Conservation (phyloP, 1,140 invertebrate genomes). For the Agraylea sexmaculata region DNA sequence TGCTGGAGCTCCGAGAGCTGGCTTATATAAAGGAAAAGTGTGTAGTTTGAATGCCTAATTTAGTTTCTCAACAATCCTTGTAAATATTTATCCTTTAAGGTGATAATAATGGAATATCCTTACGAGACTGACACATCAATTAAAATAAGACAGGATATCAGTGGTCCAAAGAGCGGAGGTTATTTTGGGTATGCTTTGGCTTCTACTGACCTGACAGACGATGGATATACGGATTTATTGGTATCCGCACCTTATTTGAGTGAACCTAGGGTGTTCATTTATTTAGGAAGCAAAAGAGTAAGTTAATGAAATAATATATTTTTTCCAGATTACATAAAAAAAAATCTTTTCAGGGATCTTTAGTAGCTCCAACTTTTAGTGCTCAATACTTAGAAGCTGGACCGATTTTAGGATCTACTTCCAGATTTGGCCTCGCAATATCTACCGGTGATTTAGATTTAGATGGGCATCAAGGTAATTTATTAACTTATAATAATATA, state of each 20-base stretch:
- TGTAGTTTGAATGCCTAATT: conserved; percentile 3
- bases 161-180: conserved; percentile 44
- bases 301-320: conserved; percentile 21
- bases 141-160: conserved; percentile 22
- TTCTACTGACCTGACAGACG: conserved; percentile 48
- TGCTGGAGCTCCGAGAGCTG: conserved; percentile 32
- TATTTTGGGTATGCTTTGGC: conserved; percentile 51
- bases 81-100: no score
- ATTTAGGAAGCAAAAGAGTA: conserved; percentile 26
- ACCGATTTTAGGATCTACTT: conserved; percentile 21
- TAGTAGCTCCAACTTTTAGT: conserved; percentile 1
- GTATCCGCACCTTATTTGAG: conserved; percentile 54
- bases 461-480: conserved; percentile 33
- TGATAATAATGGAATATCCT: conserved; percentile 9
- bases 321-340: neutral
- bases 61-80: no score
- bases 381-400: neutral
- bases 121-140: neutral
- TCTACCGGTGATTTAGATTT: conserved; percentile 38
- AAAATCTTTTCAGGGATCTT: conserved; percentile 9
- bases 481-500: conserved; percentile 4
- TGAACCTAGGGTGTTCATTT: conserved; percentile 50
- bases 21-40: conserved; percentile 11
- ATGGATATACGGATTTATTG: conserved; percentile 50
- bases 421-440: conserved; percentile 36